Conservation (phyloP, 2,888 invertebrate genomes). For the Artemia sinica region DNA sequence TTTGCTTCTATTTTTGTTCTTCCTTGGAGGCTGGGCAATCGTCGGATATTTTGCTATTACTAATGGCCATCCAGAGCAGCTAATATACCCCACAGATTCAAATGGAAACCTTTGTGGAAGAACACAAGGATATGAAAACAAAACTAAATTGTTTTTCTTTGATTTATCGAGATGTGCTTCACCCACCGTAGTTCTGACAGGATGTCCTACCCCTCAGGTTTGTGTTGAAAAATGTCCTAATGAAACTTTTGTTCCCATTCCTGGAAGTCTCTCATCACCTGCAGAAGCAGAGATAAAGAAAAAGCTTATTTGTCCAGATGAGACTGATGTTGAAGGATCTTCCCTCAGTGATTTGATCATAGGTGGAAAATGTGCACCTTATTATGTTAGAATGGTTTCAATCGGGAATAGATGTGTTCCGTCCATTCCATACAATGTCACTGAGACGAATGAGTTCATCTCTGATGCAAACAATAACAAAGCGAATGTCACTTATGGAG, state of each 20-base stretch:
- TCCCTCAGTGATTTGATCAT: constrained; percentile 36
- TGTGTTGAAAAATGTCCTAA: constrained; percentile 57
- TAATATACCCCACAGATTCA: constrained; percentile 42
- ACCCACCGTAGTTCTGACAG: constrained; percentile 45
- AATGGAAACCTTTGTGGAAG: constrained; percentile 56
- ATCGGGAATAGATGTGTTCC: constrained; percentile 29
- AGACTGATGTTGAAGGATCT: constrained; percentile 33
- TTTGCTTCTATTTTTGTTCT: constrained; percentile 56
- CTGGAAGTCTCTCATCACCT: constrained; percentile 25
- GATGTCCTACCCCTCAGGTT: constrained; percentile 61
- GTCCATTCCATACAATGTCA: constrained; percentile 22
- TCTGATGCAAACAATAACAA: not conserved
- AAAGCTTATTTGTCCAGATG: constrained; percentile 44
- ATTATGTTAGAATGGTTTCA: constrained; percentile 44
- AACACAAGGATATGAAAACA: constrained; percentile 46
- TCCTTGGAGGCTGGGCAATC: constrained; percentile 58
- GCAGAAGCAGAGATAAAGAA: constrained; percentile 31
- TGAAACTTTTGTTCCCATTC: constrained; percentile 34
- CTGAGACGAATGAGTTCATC: not conserved
- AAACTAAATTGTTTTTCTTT: constrained; percentile 61
- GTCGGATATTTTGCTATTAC: constrained; percentile 44
- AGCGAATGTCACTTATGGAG: not conserved
- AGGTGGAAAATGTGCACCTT: constrained; percentile 47
- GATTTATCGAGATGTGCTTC: constrained; percentile 56
- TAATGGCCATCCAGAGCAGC: constrained; percentile 19